Base-by-base conservation (phyloP, 2,888 invertebrate genomes). In the Glaucopsyche alexis region DNA sequence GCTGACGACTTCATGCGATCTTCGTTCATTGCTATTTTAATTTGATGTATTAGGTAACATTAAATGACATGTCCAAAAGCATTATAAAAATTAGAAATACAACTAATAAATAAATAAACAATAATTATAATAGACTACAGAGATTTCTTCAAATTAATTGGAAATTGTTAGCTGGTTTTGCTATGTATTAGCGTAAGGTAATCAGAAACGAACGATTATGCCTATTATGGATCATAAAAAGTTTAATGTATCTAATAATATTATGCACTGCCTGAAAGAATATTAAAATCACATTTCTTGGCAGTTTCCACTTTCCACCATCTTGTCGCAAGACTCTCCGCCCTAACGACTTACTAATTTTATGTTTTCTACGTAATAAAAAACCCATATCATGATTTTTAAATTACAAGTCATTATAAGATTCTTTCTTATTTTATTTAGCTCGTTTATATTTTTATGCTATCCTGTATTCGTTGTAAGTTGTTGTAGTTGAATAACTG, bases 251-350 rank as follows among this genome's bases (percentile, higher is more conserved):
- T 60, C 13, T 29, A 11, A 2, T 29, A 60, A 60, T 60, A 60
- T 38, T 60, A 38, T 13, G 14, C 13, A 29, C 19, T 29, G 60
- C 29, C 13, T 11, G 29, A 38, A 60, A 60, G 60, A 60, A 14
- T 60, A 60, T 60, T 60, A 60, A 60, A 60, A 60, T 60, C 60
- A 29, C 60, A 60, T 60, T 60, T 60, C 16, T 60, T 60, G 60
- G 11, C 29, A 60, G 14, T 60, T 60, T 60, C 29, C 8, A 42
- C 7, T 7, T 42, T 29, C 29, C 55, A 60, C 14, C 29, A 29
- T 60, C 60, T 38, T 11, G 29, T 2, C 7, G 29, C 29, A 29
- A 38, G 38, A 60, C 19, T 60, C 13, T 7, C 60, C 4, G 4
- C 1, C 47, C 9, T 60, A 60, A 60, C 60, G 60, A 60, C 60